These are phyloP conservation scores for Tadarida brasiliensis DNA, from an alignment of 2,797 vertebrate species.

Conservation along the genomic window DNA sequence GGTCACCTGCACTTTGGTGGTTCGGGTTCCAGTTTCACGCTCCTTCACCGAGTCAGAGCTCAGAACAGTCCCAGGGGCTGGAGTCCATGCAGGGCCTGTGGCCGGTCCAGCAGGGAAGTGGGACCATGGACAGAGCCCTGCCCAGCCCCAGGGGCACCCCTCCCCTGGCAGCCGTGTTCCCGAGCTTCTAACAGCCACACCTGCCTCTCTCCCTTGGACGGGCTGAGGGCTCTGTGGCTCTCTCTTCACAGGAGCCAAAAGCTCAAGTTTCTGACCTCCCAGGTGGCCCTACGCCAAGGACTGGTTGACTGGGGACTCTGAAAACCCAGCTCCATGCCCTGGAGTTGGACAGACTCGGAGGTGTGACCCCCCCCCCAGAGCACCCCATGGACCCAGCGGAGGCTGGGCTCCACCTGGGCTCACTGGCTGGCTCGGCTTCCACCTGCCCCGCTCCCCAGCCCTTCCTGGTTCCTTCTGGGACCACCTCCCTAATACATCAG, in stretches of 20 bases:
- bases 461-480: neutral
- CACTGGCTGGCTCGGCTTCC: neutral
- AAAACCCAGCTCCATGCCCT: neutral
- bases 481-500: neutral
- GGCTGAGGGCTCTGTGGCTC: fast-evolving
- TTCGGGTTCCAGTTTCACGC: neutral
- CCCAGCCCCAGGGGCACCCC: neutral
- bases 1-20: neutral
- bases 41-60: neutral
- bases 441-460: too few relatives aligned
- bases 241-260: neutral
- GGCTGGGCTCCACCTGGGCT: neutral
- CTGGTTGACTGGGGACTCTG: fast-evolving
- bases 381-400: fast-evolving
- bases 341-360: neutral
- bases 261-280: neutral
- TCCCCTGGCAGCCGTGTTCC: neutral
- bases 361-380: neutral
- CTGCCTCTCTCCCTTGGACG: too few relatives aligned
- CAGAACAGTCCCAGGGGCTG: neutral
- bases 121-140: neutral
- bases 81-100: fast-evolving
- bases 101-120: neutral
- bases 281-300: neutral
- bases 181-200: neutral